Evolutionary conservation across 2,888 invertebrate species (phyloP).

Genomic region (Perizoma flavofasciatum): DNA sequence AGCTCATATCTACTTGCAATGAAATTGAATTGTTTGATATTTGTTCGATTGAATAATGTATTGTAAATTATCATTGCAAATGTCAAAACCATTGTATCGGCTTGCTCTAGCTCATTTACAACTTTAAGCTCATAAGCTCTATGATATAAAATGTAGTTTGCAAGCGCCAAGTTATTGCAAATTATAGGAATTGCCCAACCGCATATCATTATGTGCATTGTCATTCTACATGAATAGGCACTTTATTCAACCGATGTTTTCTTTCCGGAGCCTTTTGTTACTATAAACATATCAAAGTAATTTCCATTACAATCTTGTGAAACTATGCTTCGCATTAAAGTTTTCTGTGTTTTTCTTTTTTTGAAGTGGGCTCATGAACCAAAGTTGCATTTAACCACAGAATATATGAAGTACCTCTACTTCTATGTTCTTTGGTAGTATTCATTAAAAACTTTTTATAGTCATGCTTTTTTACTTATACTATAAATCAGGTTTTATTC

Average conservation of each 20-base stretch:
- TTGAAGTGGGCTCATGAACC: too few species aligned
- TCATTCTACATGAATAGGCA: background rate
- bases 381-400: too few species aligned
- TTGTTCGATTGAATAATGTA: constrained; percentile 13
- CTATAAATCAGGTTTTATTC: background rate
- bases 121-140: background rate
- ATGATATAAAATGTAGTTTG: background rate
- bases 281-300: too few species aligned
- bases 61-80: constrained; percentile 21
- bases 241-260: background rate
- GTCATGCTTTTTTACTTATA: too few species aligned
- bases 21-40: constrained; percentile 7
- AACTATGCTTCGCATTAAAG: too few species aligned
- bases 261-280: too few species aligned
- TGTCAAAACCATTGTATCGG: constrained; percentile 15
- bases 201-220: constrained; percentile 1
- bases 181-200: constrained; percentile 1
- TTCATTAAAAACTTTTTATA: too few species aligned
- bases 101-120: background rate
- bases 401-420: too few species aligned
- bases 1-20: background rate
- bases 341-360: too few species aligned
- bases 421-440: too few species aligned
- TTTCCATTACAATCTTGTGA: too few species aligned
- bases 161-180: background rate